Evolutionary conservation across 2,113 vertebrate species (phyloP).

Genomic region (Neogale vison): DNA sequence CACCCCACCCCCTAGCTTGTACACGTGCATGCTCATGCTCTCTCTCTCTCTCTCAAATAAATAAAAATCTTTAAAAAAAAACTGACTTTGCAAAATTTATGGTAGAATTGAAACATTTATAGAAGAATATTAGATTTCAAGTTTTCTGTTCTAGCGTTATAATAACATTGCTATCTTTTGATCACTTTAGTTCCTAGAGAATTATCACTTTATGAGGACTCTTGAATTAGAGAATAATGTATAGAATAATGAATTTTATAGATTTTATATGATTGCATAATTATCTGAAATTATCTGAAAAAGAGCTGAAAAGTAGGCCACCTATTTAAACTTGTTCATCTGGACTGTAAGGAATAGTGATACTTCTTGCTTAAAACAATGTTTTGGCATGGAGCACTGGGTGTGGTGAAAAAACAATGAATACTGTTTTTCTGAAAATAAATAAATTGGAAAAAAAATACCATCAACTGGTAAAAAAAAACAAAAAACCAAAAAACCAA

Average conservation of each 20-base stretch:
- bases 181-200: constrained; percentile 11
- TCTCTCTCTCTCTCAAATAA: background rate
- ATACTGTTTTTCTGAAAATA: no score
- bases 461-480: no score
- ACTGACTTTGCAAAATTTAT: background rate
- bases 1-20: background rate
- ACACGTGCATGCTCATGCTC: background rate
- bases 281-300: background rate
- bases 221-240: background rate
- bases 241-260: background rate
- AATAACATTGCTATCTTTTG: background rate
- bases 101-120: background rate
- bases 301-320: background rate
- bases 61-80: background rate
- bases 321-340: constrained; percentile 3
- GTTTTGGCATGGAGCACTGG: no score
- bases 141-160: background rate
- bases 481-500: no score
- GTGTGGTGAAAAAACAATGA: no score
- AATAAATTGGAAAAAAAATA: no score
- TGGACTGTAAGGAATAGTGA: background rate
- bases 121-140: background rate
- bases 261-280: background rate
- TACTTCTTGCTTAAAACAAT: background rate
- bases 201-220: background rate